Evolutionary conservation across 1,140 invertebrate species (phyloP).

Genomic region (Drosophila erecta): DNA sequence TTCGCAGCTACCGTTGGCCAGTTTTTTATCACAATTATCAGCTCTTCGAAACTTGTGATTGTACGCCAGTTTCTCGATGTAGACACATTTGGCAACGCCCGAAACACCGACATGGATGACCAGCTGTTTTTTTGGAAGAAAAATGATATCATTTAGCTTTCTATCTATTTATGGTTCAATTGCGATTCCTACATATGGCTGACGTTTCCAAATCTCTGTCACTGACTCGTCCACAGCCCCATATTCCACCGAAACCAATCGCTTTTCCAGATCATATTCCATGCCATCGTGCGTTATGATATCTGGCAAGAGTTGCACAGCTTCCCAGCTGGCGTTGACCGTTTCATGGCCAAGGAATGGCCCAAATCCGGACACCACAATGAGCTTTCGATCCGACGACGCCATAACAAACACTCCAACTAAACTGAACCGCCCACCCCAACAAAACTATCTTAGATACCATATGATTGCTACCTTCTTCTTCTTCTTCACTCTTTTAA

Average conservation of each 20-base stretch:
- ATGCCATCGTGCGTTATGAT: slow-evolving; percentile 67
- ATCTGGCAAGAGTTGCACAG: slow-evolving; percentile 85
- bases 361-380: slow-evolving; percentile 89
- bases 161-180: slow-evolving; percentile 39
- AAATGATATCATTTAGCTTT: slow-evolving; percentile 44
- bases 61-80: slow-evolving; percentile 86
- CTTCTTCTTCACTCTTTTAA: neutral
- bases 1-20: slow-evolving; percentile 72
- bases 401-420: slow-evolving; percentile 46
- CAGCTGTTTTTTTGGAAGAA: slow-evolving; percentile 82
- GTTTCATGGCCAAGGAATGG: slow-evolving; percentile 87
- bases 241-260: slow-evolving; percentile 88
- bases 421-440: slow-evolving; percentile 6
- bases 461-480: slow-evolving; percentile 4
- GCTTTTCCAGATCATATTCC: slow-evolving; percentile 85
- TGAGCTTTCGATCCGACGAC: slow-evolving; percentile 63
- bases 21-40: slow-evolving; percentile 84
- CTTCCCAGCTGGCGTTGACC: slow-evolving; percentile 91
- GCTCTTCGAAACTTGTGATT: slow-evolving; percentile 85
- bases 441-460: slow-evolving; percentile 6
- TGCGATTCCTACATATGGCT: slow-evolving; percentile 85
- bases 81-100: slow-evolving; percentile 84
- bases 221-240: slow-evolving; percentile 85
- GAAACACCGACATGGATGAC: slow-evolving; percentile 88
- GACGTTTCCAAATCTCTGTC: slow-evolving; percentile 87